phyloP scores from a whole-genome alignment of 2,797 vertebrate species.

The Anguilla obscura region DNA sequence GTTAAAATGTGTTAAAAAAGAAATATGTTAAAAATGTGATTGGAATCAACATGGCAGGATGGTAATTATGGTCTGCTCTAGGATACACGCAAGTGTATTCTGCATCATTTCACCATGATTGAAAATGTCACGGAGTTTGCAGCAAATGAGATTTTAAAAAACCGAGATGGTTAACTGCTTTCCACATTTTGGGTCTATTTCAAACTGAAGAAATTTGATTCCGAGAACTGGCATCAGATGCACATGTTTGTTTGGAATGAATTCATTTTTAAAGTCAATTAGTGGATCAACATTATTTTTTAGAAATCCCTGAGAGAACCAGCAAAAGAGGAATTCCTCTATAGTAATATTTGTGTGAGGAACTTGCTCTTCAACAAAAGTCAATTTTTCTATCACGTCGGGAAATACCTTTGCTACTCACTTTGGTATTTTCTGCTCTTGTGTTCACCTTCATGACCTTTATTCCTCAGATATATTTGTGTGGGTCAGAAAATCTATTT shows the following conservation, averaged over 20 bases:
- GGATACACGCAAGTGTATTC: background rate
- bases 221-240: constrained; percentile 14
- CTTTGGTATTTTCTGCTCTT: background rate
- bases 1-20: too few relatives aligned
- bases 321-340: background rate
- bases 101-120: background rate
- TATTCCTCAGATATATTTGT: background rate
- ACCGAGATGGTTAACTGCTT: background rate
- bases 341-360: background rate
- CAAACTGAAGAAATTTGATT: constrained; percentile 29
- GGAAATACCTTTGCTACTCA: background rate
- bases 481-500: background rate
- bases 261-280: background rate
- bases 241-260: constrained; percentile 22
- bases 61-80: background rate
- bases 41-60: background rate
- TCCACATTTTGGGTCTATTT: constrained; percentile 16
- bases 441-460: background rate
- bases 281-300: background rate
- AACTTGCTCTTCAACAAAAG: background rate
- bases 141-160: background rate
- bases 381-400: background rate
- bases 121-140: background rate
- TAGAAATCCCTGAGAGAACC: background rate
- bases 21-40: background rate